Percentiles rank a stretch among this genome's conserved stretches.
Conservation (phyloP, 2,797 vertebrate species). For the Otus scops region DNA sequence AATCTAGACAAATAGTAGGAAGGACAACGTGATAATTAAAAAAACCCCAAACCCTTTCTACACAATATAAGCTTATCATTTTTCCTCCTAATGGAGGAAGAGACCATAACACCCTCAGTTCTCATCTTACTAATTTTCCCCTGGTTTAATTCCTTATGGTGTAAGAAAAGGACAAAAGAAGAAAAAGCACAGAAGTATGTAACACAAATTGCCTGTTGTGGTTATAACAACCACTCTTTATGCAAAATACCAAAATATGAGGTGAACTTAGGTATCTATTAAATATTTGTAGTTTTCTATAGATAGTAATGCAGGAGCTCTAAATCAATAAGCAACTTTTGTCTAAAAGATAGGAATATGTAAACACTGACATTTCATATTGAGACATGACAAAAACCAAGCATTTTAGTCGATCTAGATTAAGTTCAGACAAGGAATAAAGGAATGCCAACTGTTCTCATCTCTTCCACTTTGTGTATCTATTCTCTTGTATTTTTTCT, state of each 20-base stretch:
- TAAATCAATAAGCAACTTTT: constrained; percentile 33
- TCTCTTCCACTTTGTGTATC: background rate
- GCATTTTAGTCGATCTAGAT: constrained; percentile 20
- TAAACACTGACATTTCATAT: constrained; percentile 26
- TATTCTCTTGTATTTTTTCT: background rate
- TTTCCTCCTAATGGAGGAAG: background rate
- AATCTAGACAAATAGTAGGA: background rate
- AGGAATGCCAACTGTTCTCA: background rate
- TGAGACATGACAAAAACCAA: constrained; percentile 34
- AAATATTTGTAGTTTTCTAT: constrained; percentile 17
- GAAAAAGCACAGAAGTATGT: background rate
- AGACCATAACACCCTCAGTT: background rate
- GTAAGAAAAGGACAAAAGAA: background rate
- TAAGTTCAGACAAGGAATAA: constrained; percentile 41
- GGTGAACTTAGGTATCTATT: background rate
- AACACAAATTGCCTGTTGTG: background rate
- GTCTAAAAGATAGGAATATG: background rate
- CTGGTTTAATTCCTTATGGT: background rate
- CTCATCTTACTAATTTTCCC: background rate
- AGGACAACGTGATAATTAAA: background rate
- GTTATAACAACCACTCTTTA: background rate
- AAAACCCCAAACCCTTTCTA: background rate
- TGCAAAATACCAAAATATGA: background rate
- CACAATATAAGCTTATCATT: background rate
- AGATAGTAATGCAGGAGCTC: background rate